A percentile compares a stretch with the other conserved stretches of the same genome.
Evolutionary conservation across 2,797 vertebrate genomes (phyloP).

Genomic region (Linurgus olivaceus): DNA sequence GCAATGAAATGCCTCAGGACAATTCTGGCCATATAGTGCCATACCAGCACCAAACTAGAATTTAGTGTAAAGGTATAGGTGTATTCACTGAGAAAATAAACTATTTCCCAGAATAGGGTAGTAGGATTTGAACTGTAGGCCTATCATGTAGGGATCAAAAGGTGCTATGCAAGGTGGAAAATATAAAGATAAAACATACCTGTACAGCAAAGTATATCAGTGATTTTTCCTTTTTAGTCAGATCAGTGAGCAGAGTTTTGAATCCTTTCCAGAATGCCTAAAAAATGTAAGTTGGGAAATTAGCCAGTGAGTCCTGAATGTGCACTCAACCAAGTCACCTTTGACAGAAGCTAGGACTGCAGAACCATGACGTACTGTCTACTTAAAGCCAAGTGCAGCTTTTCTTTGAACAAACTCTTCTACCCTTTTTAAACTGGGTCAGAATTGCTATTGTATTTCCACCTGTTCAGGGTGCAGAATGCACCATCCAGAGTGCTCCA

Average conservation of each 20-base stretch:
- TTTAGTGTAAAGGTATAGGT: background rate
- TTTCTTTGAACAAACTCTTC: background rate
- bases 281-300: background rate
- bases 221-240: background rate
- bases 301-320: background rate
- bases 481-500: rapidly evolving
- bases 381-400: background rate
- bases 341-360: background rate
- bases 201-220: background rate
- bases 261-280: background rate
- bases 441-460: background rate
- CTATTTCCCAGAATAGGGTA: background rate
- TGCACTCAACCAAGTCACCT: background rate
- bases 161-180: background rate
- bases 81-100: background rate
- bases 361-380: background rate
- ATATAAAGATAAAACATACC: background rate
- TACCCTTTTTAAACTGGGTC: background rate
- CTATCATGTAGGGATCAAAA: background rate
- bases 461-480: background rate
- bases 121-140: background rate
- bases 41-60: background rate
- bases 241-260: background rate
- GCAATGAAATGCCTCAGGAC: background rate
- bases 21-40: background rate